These are phyloP conservation scores for Lophura nycthemera DNA, from an alignment of 2,113 vertebrate genomes.

Conservation along the genomic window DNA sequence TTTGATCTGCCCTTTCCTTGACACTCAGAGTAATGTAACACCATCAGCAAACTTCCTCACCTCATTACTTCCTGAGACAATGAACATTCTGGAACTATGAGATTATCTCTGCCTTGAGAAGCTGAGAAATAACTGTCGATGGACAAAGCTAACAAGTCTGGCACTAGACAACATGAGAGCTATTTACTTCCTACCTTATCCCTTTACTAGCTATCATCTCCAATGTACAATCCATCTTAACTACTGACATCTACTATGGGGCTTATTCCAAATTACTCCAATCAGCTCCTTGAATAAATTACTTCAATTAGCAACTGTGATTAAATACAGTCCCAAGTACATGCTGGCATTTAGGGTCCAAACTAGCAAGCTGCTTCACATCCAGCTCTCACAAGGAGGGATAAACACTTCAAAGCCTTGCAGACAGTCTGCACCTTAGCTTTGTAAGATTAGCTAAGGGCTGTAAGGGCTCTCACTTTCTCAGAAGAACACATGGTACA, in stretches of 20 bases:
- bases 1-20: not conserved
- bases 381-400: not conserved
- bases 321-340: not conserved
- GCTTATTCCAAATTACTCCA: slow-evolving; percentile 16
- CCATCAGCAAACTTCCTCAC: not conserved
- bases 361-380: not conserved
- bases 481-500: not conserved
- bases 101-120: not conserved
- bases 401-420: not conserved
- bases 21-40: not conserved
- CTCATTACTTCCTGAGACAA: not conserved
- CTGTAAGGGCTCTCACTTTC: not conserved
- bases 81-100: not conserved
- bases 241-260: not conserved
- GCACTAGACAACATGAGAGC: rapidly evolving
- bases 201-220: not conserved
- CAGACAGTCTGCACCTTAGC: not conserved
- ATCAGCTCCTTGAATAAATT: slow-evolving; percentile 46
- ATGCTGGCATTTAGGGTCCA: not conserved
- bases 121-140: not conserved
- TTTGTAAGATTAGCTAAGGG: not conserved
- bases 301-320: not conserved
- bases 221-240: slow-evolving; percentile 1
- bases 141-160: not conserved
- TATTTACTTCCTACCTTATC: not conserved